Percentiles rank a stretch among this genome's conserved stretches.
Evolutionary conservation across 1,140 invertebrate genomes (phyloP).

Genomic region (Episyrphus balteatus): DNA sequence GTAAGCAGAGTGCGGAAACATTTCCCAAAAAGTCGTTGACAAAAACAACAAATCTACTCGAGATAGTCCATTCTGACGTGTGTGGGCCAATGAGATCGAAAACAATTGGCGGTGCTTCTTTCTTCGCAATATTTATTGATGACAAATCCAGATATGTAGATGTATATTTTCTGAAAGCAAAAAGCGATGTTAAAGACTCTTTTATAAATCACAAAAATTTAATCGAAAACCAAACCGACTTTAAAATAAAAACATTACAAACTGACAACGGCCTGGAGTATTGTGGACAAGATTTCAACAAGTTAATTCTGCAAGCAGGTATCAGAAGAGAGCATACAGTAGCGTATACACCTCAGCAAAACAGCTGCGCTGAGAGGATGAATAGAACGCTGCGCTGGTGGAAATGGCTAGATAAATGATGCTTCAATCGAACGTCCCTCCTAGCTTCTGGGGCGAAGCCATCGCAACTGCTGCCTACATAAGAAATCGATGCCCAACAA

Average conservation of each 20-base stretch:
- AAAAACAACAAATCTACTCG: conserved; percentile 12
- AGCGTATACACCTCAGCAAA: conserved; percentile 33
- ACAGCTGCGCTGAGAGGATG: conserved; percentile 28
- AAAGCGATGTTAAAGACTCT: neutral
- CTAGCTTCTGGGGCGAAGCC: conserved; percentile 39
- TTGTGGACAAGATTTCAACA: conserved; percentile 14
- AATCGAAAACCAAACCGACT: conserved; percentile 14
- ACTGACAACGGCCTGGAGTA: conserved; percentile 37
- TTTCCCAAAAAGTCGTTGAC: neutral
- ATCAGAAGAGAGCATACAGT: conserved; percentile 31
- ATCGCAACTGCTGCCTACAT: conserved; percentile 15
- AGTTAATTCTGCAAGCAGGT: conserved; percentile 15
- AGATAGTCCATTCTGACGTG: conserved; percentile 27
- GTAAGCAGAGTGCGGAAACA: no score
- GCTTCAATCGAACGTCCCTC: conserved; percentile 12
- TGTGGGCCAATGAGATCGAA: conserved; percentile 29
- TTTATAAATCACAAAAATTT: neutral
- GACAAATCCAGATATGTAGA: conserved; percentile 26
- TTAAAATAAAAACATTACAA: conserved; percentile 23
- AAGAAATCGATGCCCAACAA: neutral
- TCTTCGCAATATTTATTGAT: conserved; percentile 33
- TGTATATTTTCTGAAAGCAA: neutral
- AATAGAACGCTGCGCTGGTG: conserved; percentile 13
- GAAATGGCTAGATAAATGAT: conserved; percentile 22
- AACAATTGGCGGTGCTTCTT: conserved; percentile 21